These are phyloP conservation scores for Thinocorus orbignyianus DNA, from an alignment of 2,113 vertebrate genomes.

Conservation along the genomic window DNA sequence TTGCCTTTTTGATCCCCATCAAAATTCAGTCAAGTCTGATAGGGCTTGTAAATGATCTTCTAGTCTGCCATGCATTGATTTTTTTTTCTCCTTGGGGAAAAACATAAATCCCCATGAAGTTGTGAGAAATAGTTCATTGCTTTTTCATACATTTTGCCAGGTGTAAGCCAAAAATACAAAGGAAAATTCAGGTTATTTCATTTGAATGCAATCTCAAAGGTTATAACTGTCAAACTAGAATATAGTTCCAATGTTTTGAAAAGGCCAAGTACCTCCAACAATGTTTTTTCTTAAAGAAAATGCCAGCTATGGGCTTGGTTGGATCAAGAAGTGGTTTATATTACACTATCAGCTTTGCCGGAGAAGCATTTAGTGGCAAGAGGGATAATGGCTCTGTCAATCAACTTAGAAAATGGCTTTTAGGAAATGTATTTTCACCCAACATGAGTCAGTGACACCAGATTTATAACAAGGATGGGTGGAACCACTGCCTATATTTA, in stretches of 20 bases:
- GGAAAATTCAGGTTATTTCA: background rate
- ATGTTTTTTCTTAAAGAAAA: background rate
- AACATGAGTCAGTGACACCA: background rate
- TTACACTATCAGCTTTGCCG: background rate
- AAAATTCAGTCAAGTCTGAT: background rate
- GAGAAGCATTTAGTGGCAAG: background rate
- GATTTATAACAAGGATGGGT: background rate
- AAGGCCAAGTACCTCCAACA: conserved; percentile 23
- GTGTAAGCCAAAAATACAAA: background rate
- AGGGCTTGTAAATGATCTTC: background rate
- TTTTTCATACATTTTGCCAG: background rate
- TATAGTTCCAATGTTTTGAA: conserved; percentile 22
- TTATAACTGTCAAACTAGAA: conserved; percentile 45
- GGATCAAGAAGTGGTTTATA: background rate
- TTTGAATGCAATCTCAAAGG: conserved; percentile 15
- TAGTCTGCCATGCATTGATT: background rate
- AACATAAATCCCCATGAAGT: background rate
- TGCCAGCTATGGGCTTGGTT: background rate
- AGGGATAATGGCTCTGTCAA: background rate
- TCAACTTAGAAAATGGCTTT: background rate
- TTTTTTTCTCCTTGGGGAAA: background rate
- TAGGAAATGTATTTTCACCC: background rate
- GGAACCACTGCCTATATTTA: background rate
- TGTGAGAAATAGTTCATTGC: background rate
- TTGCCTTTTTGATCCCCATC: background rate